phyloP scores from a whole-genome alignment of 2,888 invertebrate genomes.

The Apotomis turbidana region DNA sequence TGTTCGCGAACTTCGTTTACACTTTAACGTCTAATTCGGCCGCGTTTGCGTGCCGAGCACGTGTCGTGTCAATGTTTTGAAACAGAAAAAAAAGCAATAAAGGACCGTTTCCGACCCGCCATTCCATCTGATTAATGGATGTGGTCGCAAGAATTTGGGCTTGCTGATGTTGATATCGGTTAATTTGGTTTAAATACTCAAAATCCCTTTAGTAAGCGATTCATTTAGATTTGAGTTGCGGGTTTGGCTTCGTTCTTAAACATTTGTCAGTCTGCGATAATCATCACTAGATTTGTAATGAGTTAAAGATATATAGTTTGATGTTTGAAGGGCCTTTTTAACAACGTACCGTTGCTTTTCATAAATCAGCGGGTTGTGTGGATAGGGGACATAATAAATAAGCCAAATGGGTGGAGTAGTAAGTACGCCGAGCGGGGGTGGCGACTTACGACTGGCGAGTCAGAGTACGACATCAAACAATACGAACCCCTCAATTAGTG shows the following conservation, averaged over 20 bases:
- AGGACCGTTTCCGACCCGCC: constrained; percentile 29
- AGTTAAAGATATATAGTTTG: no score
- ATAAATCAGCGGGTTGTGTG: constrained; percentile 46
- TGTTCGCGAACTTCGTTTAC: constrained; percentile 28
- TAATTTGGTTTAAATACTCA: constrained; percentile 21
- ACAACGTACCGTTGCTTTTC: constrained; percentile 35
- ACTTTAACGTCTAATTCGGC: constrained; percentile 25
- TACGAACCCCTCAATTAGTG: constrained; percentile 44
- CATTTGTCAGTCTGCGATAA: no score
- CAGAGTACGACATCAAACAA: constrained; percentile 42
- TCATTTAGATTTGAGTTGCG: neutral
- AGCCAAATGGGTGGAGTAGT: constrained; percentile 31
- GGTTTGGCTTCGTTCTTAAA: no score
- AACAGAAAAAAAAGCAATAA: constrained; percentile 27
- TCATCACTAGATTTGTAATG: no score
- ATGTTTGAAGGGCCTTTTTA: no score
- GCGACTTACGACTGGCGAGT: constrained; percentile 30
- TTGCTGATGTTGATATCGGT: constrained; percentile 15
- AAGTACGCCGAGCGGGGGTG: constrained; percentile 21
- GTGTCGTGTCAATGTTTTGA: constrained; percentile 36
- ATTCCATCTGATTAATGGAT: constrained; percentile 33
- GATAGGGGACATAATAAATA: constrained; percentile 43
- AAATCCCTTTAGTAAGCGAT: constrained; percentile 17
- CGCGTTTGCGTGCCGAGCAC: constrained; percentile 34
- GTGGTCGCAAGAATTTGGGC: constrained; percentile 22